These are phyloP conservation scores for Parauchenoglanis punctatus DNA, from an alignment of 2,797 vertebrate genomes.

Conservation along the genomic window DNA sequence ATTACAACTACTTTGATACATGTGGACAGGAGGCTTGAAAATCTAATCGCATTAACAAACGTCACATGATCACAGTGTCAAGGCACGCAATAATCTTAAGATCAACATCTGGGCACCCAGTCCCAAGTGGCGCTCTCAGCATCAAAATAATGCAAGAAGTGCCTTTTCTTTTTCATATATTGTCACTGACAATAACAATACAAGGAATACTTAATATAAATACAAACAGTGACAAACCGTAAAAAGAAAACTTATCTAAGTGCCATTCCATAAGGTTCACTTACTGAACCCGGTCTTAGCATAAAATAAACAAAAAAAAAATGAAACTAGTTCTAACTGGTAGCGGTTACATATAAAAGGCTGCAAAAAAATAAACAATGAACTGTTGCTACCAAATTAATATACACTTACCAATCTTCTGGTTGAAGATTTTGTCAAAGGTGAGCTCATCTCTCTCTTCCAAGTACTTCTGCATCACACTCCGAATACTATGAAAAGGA, in stretches of 20 bases:
- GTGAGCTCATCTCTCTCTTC: constrained; percentile 93
- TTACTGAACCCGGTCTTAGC: background rate
- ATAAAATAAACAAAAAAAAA: background rate
- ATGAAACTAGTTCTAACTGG: background rate
- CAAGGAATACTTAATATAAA: background rate
- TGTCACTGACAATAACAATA: background rate
- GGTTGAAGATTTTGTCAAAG: constrained; percentile 98
- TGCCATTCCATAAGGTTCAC: background rate
- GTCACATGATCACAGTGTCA: no score
- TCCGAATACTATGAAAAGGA: constrained; percentile 84
- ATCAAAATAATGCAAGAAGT: background rate
- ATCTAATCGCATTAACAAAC: background rate
- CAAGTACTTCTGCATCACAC: constrained; percentile 98
- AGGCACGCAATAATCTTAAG: background rate
- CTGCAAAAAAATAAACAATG: background rate
- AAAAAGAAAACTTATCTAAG: background rate
- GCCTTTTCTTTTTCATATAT: background rate
- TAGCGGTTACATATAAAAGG: background rate
- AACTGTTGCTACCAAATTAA: background rate
- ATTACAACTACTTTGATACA: background rate
- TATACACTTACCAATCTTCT: constrained; percentile 89
- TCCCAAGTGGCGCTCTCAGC: background rate
- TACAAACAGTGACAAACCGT: background rate
- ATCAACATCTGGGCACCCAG: background rate
- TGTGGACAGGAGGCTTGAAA: background rate